A percentile compares a stretch with the other conserved stretches of the same genome.
Conservation (phyloP, 2,113 vertebrate species). For the Triplophysa rosa region DNA sequence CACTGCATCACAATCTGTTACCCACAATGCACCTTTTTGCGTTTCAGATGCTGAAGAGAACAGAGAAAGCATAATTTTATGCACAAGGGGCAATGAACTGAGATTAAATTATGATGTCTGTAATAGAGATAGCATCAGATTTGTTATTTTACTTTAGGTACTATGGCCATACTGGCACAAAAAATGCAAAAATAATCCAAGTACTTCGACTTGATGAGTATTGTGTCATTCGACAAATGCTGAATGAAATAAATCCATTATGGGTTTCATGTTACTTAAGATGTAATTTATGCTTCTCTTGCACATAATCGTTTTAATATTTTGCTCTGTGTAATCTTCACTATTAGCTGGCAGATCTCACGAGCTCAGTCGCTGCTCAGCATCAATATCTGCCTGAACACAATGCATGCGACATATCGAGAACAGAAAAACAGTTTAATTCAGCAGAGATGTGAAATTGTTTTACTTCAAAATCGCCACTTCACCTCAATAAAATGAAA, state of each 20-base stretch:
- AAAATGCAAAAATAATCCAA: not conserved
- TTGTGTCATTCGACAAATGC: not conserved
- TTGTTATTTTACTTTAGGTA: not conserved
- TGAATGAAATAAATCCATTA: constrained; percentile 17
- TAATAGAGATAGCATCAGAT: no score
- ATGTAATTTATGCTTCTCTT: constrained; percentile 6
- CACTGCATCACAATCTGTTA: constrained; percentile 9
- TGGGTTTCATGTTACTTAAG: not conserved
- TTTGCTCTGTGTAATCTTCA: constrained; percentile 3
- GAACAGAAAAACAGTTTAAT: constrained; percentile 2
- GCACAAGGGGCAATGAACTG: no score
- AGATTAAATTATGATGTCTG: no score
- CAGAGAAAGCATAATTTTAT: not conserved
- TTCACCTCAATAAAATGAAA: not conserved
- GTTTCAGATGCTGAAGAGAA: not conserved
- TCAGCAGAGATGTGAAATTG: not conserved
- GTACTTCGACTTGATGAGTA: constrained; percentile 9
- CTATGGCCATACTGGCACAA: not conserved
- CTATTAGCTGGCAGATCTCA: not conserved
- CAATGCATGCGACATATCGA: not conserved
- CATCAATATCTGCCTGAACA: constrained; percentile 12
- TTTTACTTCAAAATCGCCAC: not conserved
- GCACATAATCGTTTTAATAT: constrained; percentile 23
- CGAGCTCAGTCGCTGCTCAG: not conserved
- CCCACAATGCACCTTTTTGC: constrained; percentile 7